A percentile compares a stretch with the other conserved stretches of the same genome.
phyloP scores from a whole-genome alignment of 2,797 vertebrate species.

The Onychomys leucogaster region DNA sequence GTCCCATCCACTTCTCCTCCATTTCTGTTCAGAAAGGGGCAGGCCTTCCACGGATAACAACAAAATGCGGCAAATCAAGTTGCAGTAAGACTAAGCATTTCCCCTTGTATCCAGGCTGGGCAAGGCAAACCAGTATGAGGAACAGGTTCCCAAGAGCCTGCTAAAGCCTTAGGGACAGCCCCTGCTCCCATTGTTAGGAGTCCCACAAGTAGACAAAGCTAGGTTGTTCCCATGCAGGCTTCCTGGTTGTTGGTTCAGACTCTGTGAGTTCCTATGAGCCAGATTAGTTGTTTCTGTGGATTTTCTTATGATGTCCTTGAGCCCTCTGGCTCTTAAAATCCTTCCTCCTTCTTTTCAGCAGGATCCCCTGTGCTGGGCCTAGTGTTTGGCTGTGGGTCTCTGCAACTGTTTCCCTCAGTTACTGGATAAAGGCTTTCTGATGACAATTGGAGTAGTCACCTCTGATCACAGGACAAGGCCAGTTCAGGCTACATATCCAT shows the following conservation, averaged over 20 bases:
- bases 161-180: background rate
- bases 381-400: background rate
- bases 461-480: background rate
- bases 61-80: background rate
- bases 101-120: background rate
- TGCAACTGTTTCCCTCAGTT: background rate
- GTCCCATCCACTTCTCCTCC: too few relatives aligned
- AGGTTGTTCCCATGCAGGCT: background rate
- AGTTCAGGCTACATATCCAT: background rate
- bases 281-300: background rate
- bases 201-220: background rate
- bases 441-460: background rate
- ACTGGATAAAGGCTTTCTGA: background rate
- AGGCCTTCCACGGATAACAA: background rate
- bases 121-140: background rate
- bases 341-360: background rate
- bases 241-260: background rate
- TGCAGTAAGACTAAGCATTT: background rate
- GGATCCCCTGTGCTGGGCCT: background rate
- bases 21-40: background rate
- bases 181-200: background rate
- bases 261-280: background rate
- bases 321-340: background rate
- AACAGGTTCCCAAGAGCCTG: background rate
- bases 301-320: background rate